phyloP scores from a whole-genome alignment of 2,888 invertebrate species.

The Myopa testacea region DNA sequence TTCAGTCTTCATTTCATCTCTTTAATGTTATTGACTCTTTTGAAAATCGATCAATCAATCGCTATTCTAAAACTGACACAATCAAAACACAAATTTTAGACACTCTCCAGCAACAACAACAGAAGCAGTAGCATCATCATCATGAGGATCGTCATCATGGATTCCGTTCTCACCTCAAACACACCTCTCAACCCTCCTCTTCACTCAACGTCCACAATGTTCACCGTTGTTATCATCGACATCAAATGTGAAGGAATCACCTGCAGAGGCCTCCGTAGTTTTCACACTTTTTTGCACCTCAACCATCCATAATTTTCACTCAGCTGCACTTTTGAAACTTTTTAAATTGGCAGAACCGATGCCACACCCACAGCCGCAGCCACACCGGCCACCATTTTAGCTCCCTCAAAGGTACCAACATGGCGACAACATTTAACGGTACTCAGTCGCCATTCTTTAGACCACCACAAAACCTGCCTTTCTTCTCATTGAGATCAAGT shows the following conservation, averaged over 20 bases:
- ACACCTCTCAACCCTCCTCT: no score
- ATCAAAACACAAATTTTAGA: no score
- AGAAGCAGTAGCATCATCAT: no score
- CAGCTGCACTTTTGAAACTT: constrained; percentile 13
- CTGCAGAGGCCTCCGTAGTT: constrained; percentile 5
- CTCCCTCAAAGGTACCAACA: not conserved
- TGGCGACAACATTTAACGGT: no score
- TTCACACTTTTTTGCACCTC: constrained; percentile 33
- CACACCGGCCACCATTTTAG: not conserved
- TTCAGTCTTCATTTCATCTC: not conserved
- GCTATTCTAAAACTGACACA: not conserved
- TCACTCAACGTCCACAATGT: no score
- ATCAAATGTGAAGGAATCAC: no score
- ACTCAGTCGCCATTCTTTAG: not conserved
- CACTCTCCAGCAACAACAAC: not conserved
- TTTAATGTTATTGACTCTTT: not conserved
- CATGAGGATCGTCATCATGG: no score
- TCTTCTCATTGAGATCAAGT: not conserved
- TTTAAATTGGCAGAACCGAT: constrained; percentile 18
- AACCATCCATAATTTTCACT: constrained; percentile 29
- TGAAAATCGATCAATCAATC: not conserved
- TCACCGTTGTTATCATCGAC: no score
- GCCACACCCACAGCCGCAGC: not conserved
- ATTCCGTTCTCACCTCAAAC: no score
- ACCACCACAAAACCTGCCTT: not conserved